A percentile compares a stretch with the other conserved stretches of the same genome.
These are phyloP conservation scores for Cyclina sinensis DNA, from an alignment of 1,140 invertebrate genomes.

Conservation along the genomic window DNA sequence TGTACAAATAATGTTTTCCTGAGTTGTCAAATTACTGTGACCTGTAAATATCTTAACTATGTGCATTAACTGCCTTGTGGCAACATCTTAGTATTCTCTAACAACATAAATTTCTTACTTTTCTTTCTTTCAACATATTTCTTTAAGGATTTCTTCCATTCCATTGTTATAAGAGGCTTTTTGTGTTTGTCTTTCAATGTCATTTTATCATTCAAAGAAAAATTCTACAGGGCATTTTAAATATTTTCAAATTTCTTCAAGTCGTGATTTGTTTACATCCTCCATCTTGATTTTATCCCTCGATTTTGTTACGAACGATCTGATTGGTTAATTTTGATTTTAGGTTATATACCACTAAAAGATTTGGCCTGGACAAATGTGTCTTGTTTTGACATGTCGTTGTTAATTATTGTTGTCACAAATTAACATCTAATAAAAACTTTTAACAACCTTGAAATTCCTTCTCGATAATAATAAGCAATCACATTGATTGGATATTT, in stretches of 20 bases:
- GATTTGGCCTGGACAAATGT: too few species aligned
- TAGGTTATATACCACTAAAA: neutral
- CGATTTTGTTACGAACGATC: slow-evolving; percentile 64
- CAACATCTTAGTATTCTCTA: neutral
- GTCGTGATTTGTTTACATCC: slow-evolving; percentile 67
- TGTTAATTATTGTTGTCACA: too few species aligned
- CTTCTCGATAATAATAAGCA: too few species aligned
- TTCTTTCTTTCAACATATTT: slow-evolving; percentile 75
- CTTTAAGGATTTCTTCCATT: slow-evolving; percentile 77
- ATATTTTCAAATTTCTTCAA: slow-evolving; percentile 28
- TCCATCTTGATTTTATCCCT: slow-evolving; percentile 79
- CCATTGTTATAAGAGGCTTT: slow-evolving; percentile 67
- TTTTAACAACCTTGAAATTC: too few species aligned
- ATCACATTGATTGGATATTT: too few species aligned
- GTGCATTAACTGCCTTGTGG: too few species aligned
- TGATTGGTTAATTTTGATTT: slow-evolving; percentile 72
- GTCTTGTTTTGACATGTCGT: too few species aligned
- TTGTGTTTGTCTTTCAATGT: slow-evolving; percentile 69
- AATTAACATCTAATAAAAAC: too few species aligned
- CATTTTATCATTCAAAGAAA: slow-evolving; percentile 64
- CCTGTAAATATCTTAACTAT: too few species aligned
- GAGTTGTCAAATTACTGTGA: too few species aligned
- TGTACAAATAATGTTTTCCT: too few species aligned
- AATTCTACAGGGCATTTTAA: neutral
- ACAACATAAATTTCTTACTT: slow-evolving; percentile 57